Base-by-base conservation (phyloP, 1,140 invertebrate genomes). In the Hyposmocoma kahamanoa region DNA sequence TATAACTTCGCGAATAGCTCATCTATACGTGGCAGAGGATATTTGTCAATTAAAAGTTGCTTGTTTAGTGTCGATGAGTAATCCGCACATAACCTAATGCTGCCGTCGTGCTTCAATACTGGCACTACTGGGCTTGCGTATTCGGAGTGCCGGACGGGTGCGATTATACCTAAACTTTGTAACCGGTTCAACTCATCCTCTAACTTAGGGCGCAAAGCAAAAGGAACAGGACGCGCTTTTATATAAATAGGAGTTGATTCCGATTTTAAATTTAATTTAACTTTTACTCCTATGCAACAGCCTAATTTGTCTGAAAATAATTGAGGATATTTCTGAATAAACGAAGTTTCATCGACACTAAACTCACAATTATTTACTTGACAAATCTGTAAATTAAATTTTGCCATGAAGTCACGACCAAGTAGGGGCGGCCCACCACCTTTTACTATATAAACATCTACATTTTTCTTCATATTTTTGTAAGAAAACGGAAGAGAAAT, bases 41-140 rank as follows among this genome's bases (percentile, higher is more conserved):
- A 50, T 21, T 50, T 42, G 13, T 50, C 47, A 10, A 50, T 36
- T 15, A 15, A 21, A 21, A 50, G 21, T 8, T 32, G 17, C 22
- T 50, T 50, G 36, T 50, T 50, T 34, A 50, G 17, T 3, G 38
- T 50, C 9, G 41, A 34, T 9, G 47, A 48, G 34, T 48, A 48
- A 41, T 48, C 36, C 5, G 36, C 47, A 18, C 47, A 48, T 22
- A 48, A n/a, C 20, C 47, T 22, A n/a, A 48, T 41, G 11, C 26
- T 18, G 13, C 47, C 47, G 21, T 24, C 19, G 13, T 26, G 34
- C 36, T 42, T 39, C 18, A 48, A 48, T 18, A 48, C 22, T 10
- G 47, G 34, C 6, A 48, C 36, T 18, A 41, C 28, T 0, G 47
- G 47, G n/a, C 2, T 41, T 2, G 47, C 47, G 21, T 19, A 48